phyloP scores from a whole-genome alignment of 2,888 invertebrate genomes.

The Aleiodes leptofemur region DNA sequence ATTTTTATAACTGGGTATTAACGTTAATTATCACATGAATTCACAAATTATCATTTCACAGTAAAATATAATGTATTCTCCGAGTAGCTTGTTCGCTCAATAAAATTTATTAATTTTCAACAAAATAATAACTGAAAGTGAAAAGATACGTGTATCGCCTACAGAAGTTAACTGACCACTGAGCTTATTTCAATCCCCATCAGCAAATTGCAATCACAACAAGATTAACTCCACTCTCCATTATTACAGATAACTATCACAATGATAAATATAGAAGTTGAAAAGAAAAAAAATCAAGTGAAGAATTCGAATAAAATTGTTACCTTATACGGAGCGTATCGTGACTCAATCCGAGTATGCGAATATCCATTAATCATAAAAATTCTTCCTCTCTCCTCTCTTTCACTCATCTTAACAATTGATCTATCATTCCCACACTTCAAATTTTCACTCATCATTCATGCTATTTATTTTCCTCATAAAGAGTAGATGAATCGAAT shows the following conservation, averaged over 20 bases:
- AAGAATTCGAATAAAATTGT: background rate
- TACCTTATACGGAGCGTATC: background rate
- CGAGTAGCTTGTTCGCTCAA: no score
- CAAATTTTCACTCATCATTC: conserved; percentile 8
- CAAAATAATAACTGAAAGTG: no score
- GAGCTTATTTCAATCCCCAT: background rate
- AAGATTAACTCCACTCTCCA: conserved; percentile 10
- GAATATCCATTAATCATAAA: conserved; percentile 3
- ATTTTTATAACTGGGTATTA: background rate
- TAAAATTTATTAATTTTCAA: no score
- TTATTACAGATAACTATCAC: conserved; percentile 13
- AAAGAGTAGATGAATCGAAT: background rate
- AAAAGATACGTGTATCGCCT: background rate
- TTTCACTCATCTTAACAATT: background rate
- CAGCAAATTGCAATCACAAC: background rate
- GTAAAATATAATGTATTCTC: no score
- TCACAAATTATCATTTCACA: background rate
- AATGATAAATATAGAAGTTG: background rate
- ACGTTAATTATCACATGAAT: background rate
- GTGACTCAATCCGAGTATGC: background rate
- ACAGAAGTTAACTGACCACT: background rate
- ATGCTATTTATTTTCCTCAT: background rate
- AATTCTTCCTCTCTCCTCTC: background rate
- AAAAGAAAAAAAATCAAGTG: background rate
- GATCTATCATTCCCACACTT: background rate